A percentile compares a stretch with the other conserved stretches of the same genome.
These are phyloP conservation scores for Amorpha juglandis DNA, from an alignment of 2,888 invertebrate genomes.

Conservation along the genomic window DNA sequence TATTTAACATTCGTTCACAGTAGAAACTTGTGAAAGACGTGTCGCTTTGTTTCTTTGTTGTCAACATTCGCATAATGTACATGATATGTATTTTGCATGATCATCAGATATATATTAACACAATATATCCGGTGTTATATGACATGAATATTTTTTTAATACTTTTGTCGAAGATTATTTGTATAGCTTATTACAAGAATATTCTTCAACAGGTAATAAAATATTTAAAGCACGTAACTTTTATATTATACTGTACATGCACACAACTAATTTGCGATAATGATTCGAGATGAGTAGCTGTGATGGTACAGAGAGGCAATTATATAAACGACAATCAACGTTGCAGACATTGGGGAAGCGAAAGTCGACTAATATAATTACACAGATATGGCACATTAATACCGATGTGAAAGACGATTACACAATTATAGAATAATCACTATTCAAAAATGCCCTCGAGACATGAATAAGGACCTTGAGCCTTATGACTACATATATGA, in stretches of 20 bases:
- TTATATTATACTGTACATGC: conserved; percentile 39
- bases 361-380: conserved; percentile 77
- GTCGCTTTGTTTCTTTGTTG: conserved; percentile 48
- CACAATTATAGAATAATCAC: conserved; percentile 38
- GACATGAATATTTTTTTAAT: not conserved
- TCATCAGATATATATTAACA: not conserved
- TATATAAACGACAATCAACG: conserved; percentile 79
- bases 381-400: conserved; percentile 68
- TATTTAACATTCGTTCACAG: not conserved
- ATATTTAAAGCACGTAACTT: too few relatives aligned
- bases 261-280: conserved; percentile 60
- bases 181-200: not conserved
- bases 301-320: conserved; percentile 70
- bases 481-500: too few relatives aligned
- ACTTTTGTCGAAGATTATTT: too few relatives aligned
- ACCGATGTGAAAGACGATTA: conserved; percentile 48
- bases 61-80: not conserved
- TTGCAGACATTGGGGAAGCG: conserved; percentile 68
- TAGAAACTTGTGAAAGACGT: conserved; percentile 46
- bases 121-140: not conserved
- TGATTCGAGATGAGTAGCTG: conserved; percentile 50
- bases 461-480: not conserved
- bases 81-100: not conserved
- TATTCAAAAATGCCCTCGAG: not conserved
- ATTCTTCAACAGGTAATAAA: not conserved